These are phyloP conservation scores for Hydrotaea diabolus DNA, from an alignment of 2,888 invertebrate genomes.

Conservation along the genomic window DNA sequence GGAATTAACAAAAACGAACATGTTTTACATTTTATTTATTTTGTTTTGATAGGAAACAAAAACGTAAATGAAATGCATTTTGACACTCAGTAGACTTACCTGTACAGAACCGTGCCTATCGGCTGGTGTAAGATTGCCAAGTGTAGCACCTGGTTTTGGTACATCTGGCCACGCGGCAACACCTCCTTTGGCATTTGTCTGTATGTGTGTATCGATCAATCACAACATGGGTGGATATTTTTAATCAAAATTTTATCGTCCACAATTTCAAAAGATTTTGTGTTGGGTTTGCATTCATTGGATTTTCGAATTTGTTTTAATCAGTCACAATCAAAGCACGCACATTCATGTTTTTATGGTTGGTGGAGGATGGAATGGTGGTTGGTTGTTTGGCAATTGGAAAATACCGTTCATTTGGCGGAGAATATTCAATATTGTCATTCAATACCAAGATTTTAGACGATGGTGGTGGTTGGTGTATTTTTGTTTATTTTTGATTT, in stretches of 20 bases:
- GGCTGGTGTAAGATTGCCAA: conserved; percentile 94
- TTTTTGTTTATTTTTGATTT: conserved; percentile 8
- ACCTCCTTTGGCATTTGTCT: conserved; percentile 86
- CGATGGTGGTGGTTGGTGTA: conserved; percentile 9
- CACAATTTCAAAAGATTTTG: background rate
- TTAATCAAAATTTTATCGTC: background rate
- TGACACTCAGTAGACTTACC: conserved; percentile 83
- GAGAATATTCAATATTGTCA: conserved; percentile 4
- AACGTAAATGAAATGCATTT: conserved; percentile 5
- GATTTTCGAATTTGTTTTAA: conserved; percentile 19
- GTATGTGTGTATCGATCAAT: conserved; percentile 40
- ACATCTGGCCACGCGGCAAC: conserved; percentile 92
- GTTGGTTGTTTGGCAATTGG: conserved; percentile 6
- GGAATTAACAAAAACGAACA: conserved; percentile 1
- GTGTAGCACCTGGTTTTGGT: conserved; percentile 89
- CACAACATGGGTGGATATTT: conserved; percentile 21
- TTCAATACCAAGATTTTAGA: conserved; percentile 19
- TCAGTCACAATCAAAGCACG: conserved; percentile 14
- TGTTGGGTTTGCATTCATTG: conserved; percentile 12
- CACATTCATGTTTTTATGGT: conserved; percentile 27
- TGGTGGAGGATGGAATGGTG: conserved; percentile 24
- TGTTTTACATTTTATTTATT: too few species aligned
- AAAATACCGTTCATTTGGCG: conserved; percentile 5
- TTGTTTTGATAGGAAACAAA: background rate
- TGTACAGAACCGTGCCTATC: conserved; percentile 98